Conservation (phyloP, 2,113 vertebrate species). For the Pygoscelis adeliae region DNA sequence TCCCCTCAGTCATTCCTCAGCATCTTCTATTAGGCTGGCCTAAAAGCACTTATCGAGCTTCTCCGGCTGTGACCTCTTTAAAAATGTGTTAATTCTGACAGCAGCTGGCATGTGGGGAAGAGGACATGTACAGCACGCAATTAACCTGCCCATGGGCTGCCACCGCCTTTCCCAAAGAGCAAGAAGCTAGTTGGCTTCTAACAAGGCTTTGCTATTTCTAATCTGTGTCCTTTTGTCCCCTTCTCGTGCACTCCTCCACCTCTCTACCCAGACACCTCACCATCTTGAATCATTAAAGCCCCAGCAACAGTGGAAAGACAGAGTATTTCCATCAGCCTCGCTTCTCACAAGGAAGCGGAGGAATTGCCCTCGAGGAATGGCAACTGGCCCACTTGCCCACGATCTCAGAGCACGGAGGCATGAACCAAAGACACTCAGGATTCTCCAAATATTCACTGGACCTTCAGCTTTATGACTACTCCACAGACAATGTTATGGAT, state of each 20-base stretch:
- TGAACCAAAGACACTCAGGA: not conserved
- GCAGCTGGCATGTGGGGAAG: not conserved
- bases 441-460: not conserved
- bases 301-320: accelerated
- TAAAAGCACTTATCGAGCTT: constrained; percentile 17
- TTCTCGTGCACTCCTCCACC: not conserved
- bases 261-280: not conserved
- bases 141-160: not conserved
- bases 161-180: not conserved
- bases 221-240: not conserved
- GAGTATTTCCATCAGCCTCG: not conserved
- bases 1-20: constrained; percentile 55
- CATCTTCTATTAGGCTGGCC: constrained; percentile 45
- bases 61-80: constrained; percentile 36
- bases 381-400: accelerated
- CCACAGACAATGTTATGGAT: accelerated
- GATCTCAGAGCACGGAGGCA: accelerated
- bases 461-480: not conserved
- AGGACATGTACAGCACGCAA: not conserved
- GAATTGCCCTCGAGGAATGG: accelerated
- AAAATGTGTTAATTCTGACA: not conserved
- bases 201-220: not conserved
- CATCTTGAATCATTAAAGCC: not conserved
- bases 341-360: accelerated
- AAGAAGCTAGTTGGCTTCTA: not conserved